phyloP scores from a whole-genome alignment of 2,797 vertebrate species.

The Bradypodion ventrale region DNA sequence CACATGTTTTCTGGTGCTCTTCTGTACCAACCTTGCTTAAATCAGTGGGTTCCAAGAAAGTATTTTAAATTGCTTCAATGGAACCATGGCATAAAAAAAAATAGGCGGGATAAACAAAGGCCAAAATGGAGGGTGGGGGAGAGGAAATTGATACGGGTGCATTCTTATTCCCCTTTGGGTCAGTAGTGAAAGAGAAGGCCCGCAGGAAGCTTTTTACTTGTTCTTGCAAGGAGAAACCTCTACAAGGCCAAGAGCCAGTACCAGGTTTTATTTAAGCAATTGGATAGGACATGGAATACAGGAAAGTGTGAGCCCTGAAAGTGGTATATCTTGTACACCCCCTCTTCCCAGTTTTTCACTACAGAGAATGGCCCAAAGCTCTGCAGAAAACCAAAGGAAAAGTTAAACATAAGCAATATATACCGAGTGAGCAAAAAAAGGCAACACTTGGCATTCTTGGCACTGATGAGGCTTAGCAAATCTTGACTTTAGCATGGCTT shows the following conservation, averaged over 20 bases:
- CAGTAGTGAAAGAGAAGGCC: too few species aligned
- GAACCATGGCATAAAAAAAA: background rate
- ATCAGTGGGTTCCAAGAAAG: background rate
- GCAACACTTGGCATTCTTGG: background rate
- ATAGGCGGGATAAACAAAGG: background rate
- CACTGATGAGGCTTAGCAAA: background rate
- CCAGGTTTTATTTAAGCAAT: too few species aligned
- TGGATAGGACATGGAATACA: background rate
- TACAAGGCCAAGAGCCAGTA: too few species aligned
- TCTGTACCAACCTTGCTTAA: background rate
- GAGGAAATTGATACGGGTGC: too few species aligned
- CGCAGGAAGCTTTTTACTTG: too few species aligned
- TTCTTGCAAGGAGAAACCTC: too few species aligned
- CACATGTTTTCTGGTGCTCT: background rate
- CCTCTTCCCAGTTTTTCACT: background rate
- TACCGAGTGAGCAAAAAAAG: background rate
- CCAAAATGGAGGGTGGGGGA: background rate
- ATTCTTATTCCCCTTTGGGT: too few species aligned
- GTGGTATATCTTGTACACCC: background rate
- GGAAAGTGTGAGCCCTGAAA: background rate
- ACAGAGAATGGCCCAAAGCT: background rate
- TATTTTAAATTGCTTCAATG: background rate
- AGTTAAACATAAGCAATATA: background rate
- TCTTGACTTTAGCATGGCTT: background rate
- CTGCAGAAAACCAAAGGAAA: background rate